Evolutionary conservation across 2,113 vertebrate genomes (phyloP).

Genomic region (Engystomops pustulosus): DNA sequence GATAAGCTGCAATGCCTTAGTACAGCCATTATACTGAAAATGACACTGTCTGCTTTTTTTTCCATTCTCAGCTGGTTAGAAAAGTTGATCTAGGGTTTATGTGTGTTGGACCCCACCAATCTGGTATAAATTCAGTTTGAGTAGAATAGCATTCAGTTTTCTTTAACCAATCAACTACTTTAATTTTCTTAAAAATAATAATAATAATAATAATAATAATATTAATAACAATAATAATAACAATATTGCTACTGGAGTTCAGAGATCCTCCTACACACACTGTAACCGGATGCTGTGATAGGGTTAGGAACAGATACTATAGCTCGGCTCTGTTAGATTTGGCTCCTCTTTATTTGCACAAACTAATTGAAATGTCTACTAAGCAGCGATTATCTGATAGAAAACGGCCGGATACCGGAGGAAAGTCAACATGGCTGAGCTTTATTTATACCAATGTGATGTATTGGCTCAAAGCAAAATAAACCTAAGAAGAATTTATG

Average conservation of each 20-base stretch:
- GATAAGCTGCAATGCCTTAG: too few species aligned
- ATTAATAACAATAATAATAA: not conserved
- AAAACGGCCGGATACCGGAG: not conserved
- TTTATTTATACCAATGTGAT: constrained; percentile 39
- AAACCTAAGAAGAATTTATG: constrained; percentile 46
- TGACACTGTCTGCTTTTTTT: too few species aligned
- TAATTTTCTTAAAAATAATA: not conserved
- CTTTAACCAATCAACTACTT: too few species aligned
- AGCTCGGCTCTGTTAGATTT: constrained; percentile 37
- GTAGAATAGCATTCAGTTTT: too few species aligned
- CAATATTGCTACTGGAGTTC: not conserved
- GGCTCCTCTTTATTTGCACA: constrained; percentile 35
- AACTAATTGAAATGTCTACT: constrained; percentile 53
- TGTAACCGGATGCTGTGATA: not conserved
- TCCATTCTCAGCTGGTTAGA: too few species aligned
- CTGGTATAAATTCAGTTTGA: too few species aligned
- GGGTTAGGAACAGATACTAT: constrained; percentile 4
- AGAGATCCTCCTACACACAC: not conserved
- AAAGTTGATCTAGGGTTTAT: too few species aligned
- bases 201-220: not conserved
- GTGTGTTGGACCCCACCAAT: too few species aligned
- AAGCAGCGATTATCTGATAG: constrained; percentile 46
- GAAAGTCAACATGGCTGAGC: constrained; percentile 19
- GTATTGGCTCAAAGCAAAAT: constrained; percentile 22
- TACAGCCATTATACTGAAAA: too few species aligned